Conservation (phyloP, 2,797 vertebrate genomes). For the Galagoides demidoff region DNA sequence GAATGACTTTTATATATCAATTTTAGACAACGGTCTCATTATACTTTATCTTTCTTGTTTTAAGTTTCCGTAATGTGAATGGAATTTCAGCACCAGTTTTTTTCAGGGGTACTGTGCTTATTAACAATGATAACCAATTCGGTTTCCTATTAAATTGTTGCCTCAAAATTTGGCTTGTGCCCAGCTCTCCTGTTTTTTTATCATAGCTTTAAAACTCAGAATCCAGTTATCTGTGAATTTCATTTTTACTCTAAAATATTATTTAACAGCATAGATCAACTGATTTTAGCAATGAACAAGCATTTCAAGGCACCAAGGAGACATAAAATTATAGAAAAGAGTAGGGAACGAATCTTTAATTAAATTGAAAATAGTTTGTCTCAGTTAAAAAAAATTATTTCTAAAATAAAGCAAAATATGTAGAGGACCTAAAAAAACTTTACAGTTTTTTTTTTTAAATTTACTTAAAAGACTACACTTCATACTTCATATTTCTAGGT, state of each 20-base stretch:
- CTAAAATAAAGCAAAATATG: slow-evolving; percentile 35
- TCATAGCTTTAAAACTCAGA: slow-evolving; percentile 50
- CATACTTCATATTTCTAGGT: not conserved
- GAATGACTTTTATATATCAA: slow-evolving; percentile 30
- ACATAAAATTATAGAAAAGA: not conserved
- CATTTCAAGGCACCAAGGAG: not conserved
- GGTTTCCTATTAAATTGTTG: slow-evolving; percentile 63
- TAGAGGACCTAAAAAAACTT: not conserved
- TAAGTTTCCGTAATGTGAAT: slow-evolving; percentile 41
- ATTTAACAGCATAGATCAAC: not conserved
- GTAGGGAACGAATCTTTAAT: not conserved
- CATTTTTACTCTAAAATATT: not conserved
- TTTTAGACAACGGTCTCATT: slow-evolving; percentile 40
- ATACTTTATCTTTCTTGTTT: slow-evolving; percentile 17
- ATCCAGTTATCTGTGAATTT: slow-evolving; percentile 53
- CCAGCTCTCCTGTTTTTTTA: slow-evolving; percentile 52
- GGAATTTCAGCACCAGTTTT: slow-evolving; percentile 38
- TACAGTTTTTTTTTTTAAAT: not conserved
- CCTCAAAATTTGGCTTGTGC: slow-evolving; percentile 66
- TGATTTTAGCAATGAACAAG: slow-evolving; percentile 46
- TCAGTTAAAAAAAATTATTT: slow-evolving; percentile 49
- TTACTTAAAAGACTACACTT: not conserved
- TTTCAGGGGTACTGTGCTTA: slow-evolving; percentile 48
- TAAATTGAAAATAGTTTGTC: not conserved
- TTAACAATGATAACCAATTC: slow-evolving; percentile 26